Base-by-base conservation (phyloP, 2,113 vertebrate genomes). In the Damaliscus lunatus region DNA sequence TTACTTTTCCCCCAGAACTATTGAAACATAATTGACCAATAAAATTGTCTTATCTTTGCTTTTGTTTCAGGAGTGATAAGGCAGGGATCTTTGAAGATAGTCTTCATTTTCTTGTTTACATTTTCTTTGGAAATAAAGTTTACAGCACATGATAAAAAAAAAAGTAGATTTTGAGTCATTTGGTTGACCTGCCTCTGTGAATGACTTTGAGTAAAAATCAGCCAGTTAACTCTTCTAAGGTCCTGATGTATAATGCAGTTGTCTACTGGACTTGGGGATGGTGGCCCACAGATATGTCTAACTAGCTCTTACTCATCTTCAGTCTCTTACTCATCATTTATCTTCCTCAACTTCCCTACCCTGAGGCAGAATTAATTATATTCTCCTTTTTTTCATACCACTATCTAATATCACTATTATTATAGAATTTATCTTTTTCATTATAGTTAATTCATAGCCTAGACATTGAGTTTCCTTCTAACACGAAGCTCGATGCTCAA, bases 241-340 rank as follows among this genome's bases (percentile, higher is more conserved):
- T 78, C 17, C 27, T 78, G 48, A 80, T 77, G 55, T 6, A 2
- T n/a, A 50, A 91, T 77, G n/a, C 23, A 83, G 43, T 29, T 29
- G 5, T 9, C 31, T 6, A 7, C 17, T 52, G n/a, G 52, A 48
- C 46, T 89, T 90, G 7, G 74, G 46, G 36, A 84, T 25, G 21
- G 25, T 77, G 15, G 25, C 13, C 48, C 48, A 74, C 40, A 62
- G 77, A 16, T 8, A 23, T 3, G 29, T 86, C 23, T 9, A 29
- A 9, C 9, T 25, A 8, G 19, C 21, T 91, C 71, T 91, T 90
- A 86, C 60, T 97, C 94, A 90, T 77, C 84, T 90, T 81, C 80
- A 93, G 25, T 94, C 27, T 90, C 80, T 95, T 90, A 96, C 31
- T 94, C 94, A 97, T 85, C 50, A 91, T 40, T 94, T 89, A 83